A percentile compares a stretch with the other conserved stretches of the same genome.
Conservation (phyloP, 2,888 invertebrate species). For the Synanthedon tipuliformis region DNA sequence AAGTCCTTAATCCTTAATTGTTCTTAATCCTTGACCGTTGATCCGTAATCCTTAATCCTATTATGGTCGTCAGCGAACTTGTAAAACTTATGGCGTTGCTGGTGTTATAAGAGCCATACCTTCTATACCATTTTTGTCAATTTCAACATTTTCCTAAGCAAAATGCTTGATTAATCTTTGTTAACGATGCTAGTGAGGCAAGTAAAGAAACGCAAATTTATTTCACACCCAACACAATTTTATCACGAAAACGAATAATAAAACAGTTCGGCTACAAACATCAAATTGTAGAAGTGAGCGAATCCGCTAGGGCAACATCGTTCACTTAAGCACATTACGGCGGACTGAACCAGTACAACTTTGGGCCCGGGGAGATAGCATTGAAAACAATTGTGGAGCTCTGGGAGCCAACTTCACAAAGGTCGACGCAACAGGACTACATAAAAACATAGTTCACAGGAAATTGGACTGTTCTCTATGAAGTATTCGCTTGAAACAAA, state of each 20-base stretch:
- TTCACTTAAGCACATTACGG: constrained; percentile 64
- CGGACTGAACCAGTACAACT: constrained; percentile 41
- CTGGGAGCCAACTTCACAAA: constrained; percentile 43
- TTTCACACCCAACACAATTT: neutral
- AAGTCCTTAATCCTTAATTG: no score
- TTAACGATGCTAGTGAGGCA: no score
- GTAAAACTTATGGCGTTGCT: no score
- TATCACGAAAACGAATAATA: constrained; percentile 10
- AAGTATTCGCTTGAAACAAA: neutral
- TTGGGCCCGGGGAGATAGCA: constrained; percentile 41
- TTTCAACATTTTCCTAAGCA: no score
- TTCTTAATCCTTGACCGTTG: no score
- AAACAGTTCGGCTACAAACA: constrained; percentile 29
- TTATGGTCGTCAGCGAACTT: no score
- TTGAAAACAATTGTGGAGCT: constrained; percentile 55
- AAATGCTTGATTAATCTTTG: no score
- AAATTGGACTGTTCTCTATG: constrained; percentile 22
- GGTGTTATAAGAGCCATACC: no score
- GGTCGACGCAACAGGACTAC: constrained; percentile 17
- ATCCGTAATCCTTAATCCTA: no score
- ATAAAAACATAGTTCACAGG: constrained; percentile 19
- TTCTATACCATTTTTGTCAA: no score
- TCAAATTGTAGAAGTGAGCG: constrained; percentile 43
- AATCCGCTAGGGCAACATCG: constrained; percentile 62
- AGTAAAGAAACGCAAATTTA: no score